Evolutionary conservation across 2,888 invertebrate genomes (phyloP).

Genomic region (Nipponacmea schrenckii): DNA sequence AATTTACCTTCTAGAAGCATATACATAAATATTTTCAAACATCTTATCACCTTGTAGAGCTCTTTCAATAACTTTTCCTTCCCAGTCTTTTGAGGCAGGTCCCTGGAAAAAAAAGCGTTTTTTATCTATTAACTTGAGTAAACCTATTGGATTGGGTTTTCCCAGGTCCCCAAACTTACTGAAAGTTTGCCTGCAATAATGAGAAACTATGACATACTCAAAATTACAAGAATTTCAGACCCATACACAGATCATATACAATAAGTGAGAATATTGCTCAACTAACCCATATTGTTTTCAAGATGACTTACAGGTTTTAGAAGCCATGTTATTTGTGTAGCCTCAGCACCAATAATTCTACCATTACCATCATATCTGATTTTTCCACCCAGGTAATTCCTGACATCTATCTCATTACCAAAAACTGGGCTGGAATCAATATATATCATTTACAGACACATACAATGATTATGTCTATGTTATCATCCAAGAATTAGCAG

Average conservation of each 20-base stretch:
- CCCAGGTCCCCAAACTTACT: too few relatives aligned
- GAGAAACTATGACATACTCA: too few relatives aligned
- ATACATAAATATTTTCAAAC: constrained; percentile 41
- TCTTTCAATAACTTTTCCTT: constrained; percentile 43
- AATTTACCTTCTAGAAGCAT: constrained; percentile 50
- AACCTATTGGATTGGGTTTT: too few relatives aligned
- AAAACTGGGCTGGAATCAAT: constrained; percentile 44
- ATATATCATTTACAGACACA: neutral
- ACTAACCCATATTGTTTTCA: neutral
- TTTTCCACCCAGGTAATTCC: constrained; percentile 45
- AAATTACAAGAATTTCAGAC: too few relatives aligned
- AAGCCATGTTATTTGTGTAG: constrained; percentile 33
- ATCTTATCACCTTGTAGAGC: constrained; percentile 34
- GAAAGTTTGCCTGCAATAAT: too few relatives aligned
- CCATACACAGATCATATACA: too few relatives aligned
- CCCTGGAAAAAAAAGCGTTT: constrained; percentile 30
- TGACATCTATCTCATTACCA: constrained; percentile 45
- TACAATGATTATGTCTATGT: neutral
- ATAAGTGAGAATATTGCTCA: too few relatives aligned
- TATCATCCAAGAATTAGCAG: too few relatives aligned
- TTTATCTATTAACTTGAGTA: too few relatives aligned
- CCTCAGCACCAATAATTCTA: constrained; percentile 25
- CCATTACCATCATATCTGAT: constrained; percentile 11
- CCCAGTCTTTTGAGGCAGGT: constrained; percentile 41
- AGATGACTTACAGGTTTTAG: constrained; percentile 11